Conservation (phyloP, 2,113 vertebrate genomes). For the Alces alces region DNA sequence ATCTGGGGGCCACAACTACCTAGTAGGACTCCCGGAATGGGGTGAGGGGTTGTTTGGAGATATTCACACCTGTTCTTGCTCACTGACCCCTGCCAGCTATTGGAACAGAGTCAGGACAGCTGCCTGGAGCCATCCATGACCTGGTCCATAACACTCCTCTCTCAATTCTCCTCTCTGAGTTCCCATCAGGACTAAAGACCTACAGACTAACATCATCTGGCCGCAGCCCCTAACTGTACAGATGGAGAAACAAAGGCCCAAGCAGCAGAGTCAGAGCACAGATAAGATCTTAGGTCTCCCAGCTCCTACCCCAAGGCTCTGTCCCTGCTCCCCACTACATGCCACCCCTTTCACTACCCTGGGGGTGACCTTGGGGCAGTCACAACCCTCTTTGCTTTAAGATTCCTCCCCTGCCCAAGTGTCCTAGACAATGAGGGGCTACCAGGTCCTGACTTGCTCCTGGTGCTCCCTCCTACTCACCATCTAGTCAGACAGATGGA, state of each 20-base stretch:
- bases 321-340: neutral
- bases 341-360: neutral
- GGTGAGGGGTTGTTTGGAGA: neutral
- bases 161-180: neutral
- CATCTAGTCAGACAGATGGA: slow-evolving; percentile 46
- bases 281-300: neutral
- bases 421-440: neutral
- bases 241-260: neutral
- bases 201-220: neutral
- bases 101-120: neutral
- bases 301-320: neutral
- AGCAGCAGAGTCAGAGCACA: neutral
- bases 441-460: neutral
- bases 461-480: slow-evolving; percentile 41
- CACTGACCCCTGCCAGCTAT: neutral
- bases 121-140: neutral
- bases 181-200: neutral
- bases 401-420: neutral
- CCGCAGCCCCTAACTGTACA: neutral
- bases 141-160: neutral
- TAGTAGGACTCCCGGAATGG: neutral
- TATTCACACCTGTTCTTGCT: neutral
- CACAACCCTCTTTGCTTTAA: neutral
- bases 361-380: neutral
- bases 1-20: neutral